Conservation (phyloP, 2,888 invertebrate species). For the Platycheirus rosarum region DNA sequence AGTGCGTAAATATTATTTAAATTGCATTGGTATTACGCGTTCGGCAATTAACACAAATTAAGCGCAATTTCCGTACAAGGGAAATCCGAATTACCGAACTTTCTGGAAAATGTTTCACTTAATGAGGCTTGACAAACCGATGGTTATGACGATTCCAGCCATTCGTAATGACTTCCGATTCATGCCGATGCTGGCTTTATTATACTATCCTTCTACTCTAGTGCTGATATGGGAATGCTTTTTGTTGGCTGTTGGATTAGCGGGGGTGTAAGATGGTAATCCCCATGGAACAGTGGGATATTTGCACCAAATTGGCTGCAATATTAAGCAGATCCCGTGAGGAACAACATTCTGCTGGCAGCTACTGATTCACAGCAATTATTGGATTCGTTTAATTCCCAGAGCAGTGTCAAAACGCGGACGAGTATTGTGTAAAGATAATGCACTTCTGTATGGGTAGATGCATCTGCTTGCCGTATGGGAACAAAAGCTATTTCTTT, state of each 20-base stretch:
- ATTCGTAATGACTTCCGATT: constrained; percentile 40
- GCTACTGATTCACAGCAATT: constrained; percentile 59
- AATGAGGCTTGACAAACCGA: constrained; percentile 67
- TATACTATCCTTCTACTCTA: not conserved
- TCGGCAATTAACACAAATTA: constrained; percentile 70
- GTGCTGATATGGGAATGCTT: constrained; percentile 1
- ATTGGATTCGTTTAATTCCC: constrained; percentile 49
- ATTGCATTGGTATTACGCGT: constrained; percentile 62
- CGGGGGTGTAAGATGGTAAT: constrained; percentile 62
- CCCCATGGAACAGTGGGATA: constrained; percentile 41
- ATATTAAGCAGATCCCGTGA: constrained; percentile 53
- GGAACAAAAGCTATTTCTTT: constrained; percentile 16
- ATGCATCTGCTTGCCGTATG: not conserved
- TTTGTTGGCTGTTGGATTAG: constrained; percentile 53
- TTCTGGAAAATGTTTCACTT: constrained; percentile 49
- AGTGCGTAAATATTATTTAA: constrained; percentile 68
- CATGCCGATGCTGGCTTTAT: not conserved
- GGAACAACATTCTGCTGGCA: constrained; percentile 28
- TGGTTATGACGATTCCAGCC: constrained; percentile 54
- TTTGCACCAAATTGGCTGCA: constrained; percentile 64
- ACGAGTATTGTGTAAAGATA: constrained; percentile 21
- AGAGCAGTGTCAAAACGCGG: not conserved
- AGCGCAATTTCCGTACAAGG: constrained; percentile 58
- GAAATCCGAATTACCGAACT: constrained; percentile 53
- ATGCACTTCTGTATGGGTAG: not conserved